phyloP scores from a whole-genome alignment of 2,888 invertebrate genomes.

The Herminia tarsipennalis region DNA sequence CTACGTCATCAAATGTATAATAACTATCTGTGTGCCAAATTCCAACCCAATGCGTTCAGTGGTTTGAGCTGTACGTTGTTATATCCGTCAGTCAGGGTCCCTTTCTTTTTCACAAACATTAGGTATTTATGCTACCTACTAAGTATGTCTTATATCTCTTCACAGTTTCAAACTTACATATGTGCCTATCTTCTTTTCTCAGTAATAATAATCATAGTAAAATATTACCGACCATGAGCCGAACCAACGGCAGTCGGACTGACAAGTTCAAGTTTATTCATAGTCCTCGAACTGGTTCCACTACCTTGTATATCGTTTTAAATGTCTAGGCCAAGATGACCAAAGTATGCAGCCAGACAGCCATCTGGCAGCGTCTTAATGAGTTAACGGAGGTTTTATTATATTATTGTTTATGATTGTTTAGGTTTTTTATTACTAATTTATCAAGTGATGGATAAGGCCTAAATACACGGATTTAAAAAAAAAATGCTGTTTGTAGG shows the following conservation, averaged over 20 bases:
- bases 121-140: no score
- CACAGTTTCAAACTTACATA: no score
- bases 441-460: background rate
- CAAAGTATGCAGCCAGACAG: constrained; percentile 5
- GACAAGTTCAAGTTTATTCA: constrained; percentile 44
- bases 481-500: no score
- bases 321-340: no score
- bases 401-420: constrained; percentile 4
- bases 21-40: no score
- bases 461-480: background rate
- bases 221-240: constrained; percentile 8
- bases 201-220: background rate
- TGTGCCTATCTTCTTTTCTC: no score
- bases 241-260: constrained; percentile 8
- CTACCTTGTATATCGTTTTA: constrained; percentile 13
- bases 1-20: no score
- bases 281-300: constrained; percentile 26
- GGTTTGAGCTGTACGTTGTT: no score
- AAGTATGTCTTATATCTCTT: no score
- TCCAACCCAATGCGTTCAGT: no score
- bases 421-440: no score
- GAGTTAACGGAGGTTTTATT: constrained; percentile 35
- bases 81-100: no score
- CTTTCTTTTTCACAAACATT: background rate
- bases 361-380: constrained; percentile 4